Base-by-base conservation (phyloP, 2,888 invertebrate species). In the Laothoe populi region DNA sequence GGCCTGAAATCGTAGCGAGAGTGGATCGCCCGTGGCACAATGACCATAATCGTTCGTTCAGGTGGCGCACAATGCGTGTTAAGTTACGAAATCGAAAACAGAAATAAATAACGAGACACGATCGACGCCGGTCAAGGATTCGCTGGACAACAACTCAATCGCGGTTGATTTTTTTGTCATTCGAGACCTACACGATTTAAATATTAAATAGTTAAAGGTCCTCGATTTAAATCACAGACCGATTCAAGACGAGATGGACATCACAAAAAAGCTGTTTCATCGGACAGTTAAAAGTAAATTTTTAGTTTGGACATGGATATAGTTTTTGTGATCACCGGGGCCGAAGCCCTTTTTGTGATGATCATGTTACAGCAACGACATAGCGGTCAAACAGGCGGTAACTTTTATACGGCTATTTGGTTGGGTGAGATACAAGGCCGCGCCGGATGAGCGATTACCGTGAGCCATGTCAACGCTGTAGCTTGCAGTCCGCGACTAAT, bases 381-480 rank as follows among this genome's bases (percentile, higher is more conserved):
- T 46, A 60, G 63, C 40, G 23, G 45, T 57, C 31, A 21, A 24
- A 11, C 19, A 24, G n/a, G 11, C 49, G 45, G 38, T 38, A 59
- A 24, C 24, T 40, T 21, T 40, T 45, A 59, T 38, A 24, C 23
- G 31, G 57, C 35, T 40, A 40, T 61, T 62, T 67, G 66, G 63
- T 64, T 67, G 67, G 53, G 63, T 69, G 72, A 69, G 70, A 74
- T 77, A 78, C 87, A 87, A 89, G 89, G 88, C 82, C 85, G 80
- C 81, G 74, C 78, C 84, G 86, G 88, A 87, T 86, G 86, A 87
- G 80, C 84, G 86, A 83, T 86, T 82, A 85, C 83, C 82, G 85
- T 81, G 83, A 87, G 85, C 85, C 84, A 79, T 87, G 90, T 86
- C 88, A 86, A 77, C 82, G 77, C 73, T 81, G 82, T n/a, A n/a